These are phyloP conservation scores for Hirtodrosophila histrioides DNA, from an alignment of 2,888 invertebrate genomes.

Conservation along the genomic window DNA sequence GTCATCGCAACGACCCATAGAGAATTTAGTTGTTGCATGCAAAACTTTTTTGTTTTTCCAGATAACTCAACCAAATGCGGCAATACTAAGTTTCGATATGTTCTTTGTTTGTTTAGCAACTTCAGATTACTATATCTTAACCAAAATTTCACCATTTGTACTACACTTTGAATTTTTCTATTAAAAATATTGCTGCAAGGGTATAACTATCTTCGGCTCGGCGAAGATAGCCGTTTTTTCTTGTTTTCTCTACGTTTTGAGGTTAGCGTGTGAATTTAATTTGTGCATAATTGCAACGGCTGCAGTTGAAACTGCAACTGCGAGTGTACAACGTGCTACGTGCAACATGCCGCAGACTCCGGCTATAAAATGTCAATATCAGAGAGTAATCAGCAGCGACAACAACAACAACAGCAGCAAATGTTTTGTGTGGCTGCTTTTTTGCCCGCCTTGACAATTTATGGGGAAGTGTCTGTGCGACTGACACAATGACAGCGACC, in stretches of 20 bases:
- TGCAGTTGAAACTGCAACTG: conserved; percentile 16
- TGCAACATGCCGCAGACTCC: conserved; percentile 6
- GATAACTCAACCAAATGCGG: no score
- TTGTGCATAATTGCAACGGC: conserved; percentile 66
- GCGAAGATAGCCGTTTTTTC: neutral
- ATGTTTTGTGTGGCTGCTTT: conserved; percentile 39
- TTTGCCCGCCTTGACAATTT: conserved; percentile 38
- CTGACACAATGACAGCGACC: conserved; percentile 56
- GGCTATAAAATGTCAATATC: conserved; percentile 71
- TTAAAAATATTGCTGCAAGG: no score
- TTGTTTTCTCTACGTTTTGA: conserved; percentile 27
- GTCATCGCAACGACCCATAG: no score
- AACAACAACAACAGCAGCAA: conserved; percentile 24
- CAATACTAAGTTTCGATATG: no score
- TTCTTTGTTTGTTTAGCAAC: no score
- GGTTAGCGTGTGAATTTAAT: conserved; percentile 75
- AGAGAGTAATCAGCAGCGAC: conserved; percentile 59
- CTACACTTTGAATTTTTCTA: no score
- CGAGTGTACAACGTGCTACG: conserved; percentile 22
- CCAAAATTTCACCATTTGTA: no score
- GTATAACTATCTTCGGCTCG: no score
- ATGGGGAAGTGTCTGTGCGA: conserved; percentile 53
- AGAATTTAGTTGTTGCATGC: no score
- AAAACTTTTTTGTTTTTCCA: no score
- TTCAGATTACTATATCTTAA: no score